Base-by-base conservation (phyloP, 2,797 vertebrate genomes). In the Cheirogaleus major region DNA sequence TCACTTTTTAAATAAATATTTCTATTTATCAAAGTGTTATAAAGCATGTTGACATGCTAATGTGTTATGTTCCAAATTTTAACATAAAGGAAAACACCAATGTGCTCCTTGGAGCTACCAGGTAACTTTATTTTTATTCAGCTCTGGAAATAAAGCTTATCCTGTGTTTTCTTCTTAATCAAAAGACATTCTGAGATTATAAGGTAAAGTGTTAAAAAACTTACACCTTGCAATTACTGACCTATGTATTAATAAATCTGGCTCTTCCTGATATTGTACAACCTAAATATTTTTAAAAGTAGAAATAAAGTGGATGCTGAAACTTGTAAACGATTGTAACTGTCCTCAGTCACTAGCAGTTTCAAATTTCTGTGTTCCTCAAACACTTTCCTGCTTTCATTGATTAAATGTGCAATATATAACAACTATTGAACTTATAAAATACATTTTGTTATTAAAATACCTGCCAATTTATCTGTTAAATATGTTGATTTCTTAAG, bases 1-100 rank as follows among this genome's bases (percentile, higher is more conserved):
- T 78, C 48, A 10, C 35, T 91, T 61, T 82, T 20, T 25, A 20
- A 12, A 81, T 22, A 81, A 52, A 72, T 20, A 79, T 38, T 80
- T 81, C 69, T 88, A 14, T 82, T 86, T 87, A 59, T 82, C 85
- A 84, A 61, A 83, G 41, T 84, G 48, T 76, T 57, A 14, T 35
- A 84, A 95, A 57, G 57, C 35, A 85, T 70, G 50, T 35, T 95
- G 92, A 87, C n/a, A 67, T 52, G 45, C n/a, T 82, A 95, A 93
- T 20, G 35, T 61, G 52, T n/a, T 50, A 57, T 4, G 63, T 45
- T 7, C 25, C 48, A 72, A 73, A 79, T 38, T 78, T 85, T 57
- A 93, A 48, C 81, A 43, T 35, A 61, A 92, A 91, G 17, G 27
- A 85, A 85, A 90, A 57, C 12, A 78, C 22, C 38, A 63, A 0